These are phyloP conservation scores for Sitophilus oryzae DNA, from an alignment of 1,140 invertebrate genomes.

Conservation along the genomic window DNA sequence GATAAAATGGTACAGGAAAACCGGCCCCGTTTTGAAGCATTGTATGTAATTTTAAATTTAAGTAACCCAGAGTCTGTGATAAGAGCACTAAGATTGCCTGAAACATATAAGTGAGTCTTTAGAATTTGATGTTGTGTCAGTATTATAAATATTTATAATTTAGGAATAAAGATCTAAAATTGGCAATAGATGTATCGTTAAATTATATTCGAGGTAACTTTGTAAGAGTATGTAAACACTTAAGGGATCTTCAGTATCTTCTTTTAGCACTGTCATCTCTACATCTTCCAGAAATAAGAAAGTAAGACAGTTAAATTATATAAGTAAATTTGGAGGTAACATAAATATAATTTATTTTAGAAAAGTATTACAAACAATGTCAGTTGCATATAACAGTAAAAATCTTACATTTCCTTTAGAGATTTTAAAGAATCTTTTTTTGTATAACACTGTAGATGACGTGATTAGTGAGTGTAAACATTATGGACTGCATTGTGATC, in stretches of 20 bases:
- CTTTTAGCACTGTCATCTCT: conserved; percentile 45
- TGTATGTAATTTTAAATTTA: conserved; percentile 56
- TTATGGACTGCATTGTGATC: conserved; percentile 23
- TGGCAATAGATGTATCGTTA: conserved; percentile 44
- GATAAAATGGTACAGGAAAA: conserved; percentile 24
- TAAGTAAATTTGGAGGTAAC: conserved; percentile 7
- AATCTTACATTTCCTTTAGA: conserved; percentile 45
- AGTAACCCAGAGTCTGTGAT: conserved; percentile 48
- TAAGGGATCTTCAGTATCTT: conserved; percentile 47
- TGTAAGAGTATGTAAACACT: conserved; percentile 44
- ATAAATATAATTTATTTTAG: neutral
- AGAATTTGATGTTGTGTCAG: conserved; percentile 1
- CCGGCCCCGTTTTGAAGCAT: conserved; percentile 48
- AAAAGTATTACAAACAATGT: conserved; percentile 43
- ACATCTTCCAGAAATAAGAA: conserved; percentile 48
- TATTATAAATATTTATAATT: conserved; percentile 19
- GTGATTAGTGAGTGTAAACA: conserved; percentile 24
- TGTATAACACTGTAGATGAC: conserved; percentile 35
- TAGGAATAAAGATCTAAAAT: conserved; percentile 28
- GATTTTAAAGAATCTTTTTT: conserved; percentile 38
- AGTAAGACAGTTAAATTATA: conserved; percentile 36
- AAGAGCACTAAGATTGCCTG: conserved; percentile 45
- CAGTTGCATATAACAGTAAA: conserved; percentile 51
- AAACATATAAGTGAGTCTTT: conserved; percentile 37
- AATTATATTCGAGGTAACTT: conserved; percentile 51